Evolutionary conservation across 2,797 vertebrate species (phyloP).

Genomic region (Chelon auratus): DNA sequence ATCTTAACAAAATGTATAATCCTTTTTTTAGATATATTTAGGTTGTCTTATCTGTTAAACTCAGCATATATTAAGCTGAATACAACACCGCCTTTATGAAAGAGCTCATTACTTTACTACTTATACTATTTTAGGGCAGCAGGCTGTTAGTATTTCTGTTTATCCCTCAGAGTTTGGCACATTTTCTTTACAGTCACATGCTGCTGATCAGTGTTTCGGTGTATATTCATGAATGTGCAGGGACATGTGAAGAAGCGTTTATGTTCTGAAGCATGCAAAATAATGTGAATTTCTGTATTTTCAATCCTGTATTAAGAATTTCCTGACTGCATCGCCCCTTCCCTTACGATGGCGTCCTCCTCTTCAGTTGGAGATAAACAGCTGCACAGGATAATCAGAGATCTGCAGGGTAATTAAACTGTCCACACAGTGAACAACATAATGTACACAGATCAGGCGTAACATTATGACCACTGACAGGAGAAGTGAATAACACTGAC

Average conservation of each 20-base stretch:
- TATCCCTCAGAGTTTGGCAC: background rate
- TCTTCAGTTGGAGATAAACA: slow-evolving; percentile 89
- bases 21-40: background rate
- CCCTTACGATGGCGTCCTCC: slow-evolving; percentile 84
- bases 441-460: no score
- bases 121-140: background rate
- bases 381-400: slow-evolving; percentile 94
- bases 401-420: slow-evolving; percentile 89
- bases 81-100: background rate
- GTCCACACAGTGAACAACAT: slow-evolving; percentile 11
- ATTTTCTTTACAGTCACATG: background rate
- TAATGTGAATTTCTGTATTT: slow-evolving; percentile 1
- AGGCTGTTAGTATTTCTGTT: slow-evolving; percentile 12
- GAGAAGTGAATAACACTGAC: no score
- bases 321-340: slow-evolving; percentile 19
- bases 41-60: background rate
- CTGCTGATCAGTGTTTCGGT: background rate
- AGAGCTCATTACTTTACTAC: background rate
- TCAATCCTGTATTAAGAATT: slow-evolving; percentile 26
- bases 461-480: no score
- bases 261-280: background rate
- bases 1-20: background rate
- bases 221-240: background rate
- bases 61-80: background rate
- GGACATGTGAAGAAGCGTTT: background rate